phyloP scores from a whole-genome alignment of 2,113 vertebrate species.

The Polypterus senegalus region DNA sequence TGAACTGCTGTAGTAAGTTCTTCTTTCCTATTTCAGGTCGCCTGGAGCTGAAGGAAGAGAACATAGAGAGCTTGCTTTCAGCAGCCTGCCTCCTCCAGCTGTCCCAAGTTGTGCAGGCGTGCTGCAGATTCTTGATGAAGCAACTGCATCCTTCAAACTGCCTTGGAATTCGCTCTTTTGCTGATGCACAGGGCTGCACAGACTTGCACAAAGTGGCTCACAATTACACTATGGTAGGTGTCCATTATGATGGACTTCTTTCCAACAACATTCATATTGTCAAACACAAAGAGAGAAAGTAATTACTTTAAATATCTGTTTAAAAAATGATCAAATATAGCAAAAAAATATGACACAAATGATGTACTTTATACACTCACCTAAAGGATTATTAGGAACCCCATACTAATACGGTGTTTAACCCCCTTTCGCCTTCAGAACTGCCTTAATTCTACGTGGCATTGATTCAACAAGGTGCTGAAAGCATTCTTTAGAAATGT shows the following conservation, averaged over 20 bases:
- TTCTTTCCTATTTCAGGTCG: conserved; percentile 51
- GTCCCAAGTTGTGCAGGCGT: conserved; percentile 86
- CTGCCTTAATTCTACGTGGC: too few relatives aligned
- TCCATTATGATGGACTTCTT: neutral
- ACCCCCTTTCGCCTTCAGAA: too few relatives aligned
- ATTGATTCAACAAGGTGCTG: too few relatives aligned
- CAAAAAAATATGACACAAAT: too few relatives aligned
- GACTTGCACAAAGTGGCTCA: conserved; percentile 91
- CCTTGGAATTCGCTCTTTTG: conserved; percentile 90
- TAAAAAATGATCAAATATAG: too few relatives aligned
- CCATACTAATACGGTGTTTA: too few relatives aligned
- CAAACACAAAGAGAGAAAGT: too few relatives aligned
- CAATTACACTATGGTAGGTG: conserved; percentile 89
- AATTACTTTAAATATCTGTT: too few relatives aligned
- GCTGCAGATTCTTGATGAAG: conserved; percentile 90
- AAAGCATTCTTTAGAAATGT: too few relatives aligned
- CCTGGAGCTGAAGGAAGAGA: conserved; percentile 91
- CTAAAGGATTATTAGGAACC: too few relatives aligned
- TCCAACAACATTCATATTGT: too few relatives aligned
- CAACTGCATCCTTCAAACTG: conserved; percentile 97
- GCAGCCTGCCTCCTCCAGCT: conserved; percentile 92
- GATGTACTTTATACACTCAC: too few relatives aligned
- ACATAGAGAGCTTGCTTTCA: conserved; percentile 86
- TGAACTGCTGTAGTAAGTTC: conserved; percentile 3
- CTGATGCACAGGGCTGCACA: conserved; percentile 86